A percentile compares a stretch with the other conserved stretches of the same genome.
These are phyloP conservation scores for Eubasilissa splendida DNA, from an alignment of 2,888 invertebrate genomes.

Conservation along the genomic window DNA sequence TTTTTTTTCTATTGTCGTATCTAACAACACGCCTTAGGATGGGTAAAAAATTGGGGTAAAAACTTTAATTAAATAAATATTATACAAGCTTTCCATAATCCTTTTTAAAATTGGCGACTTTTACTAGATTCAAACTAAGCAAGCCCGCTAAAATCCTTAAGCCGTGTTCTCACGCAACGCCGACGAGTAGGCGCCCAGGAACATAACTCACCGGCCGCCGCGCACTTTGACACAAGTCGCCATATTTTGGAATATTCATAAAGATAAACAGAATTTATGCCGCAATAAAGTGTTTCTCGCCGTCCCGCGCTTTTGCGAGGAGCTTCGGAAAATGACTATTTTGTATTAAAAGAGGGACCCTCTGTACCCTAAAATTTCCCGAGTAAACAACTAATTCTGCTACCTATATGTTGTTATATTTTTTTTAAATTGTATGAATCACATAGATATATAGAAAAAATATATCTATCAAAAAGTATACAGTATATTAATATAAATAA, in stretches of 20 bases:
- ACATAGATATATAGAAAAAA: no score
- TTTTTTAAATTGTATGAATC: no score
- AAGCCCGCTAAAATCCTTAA: neutral
- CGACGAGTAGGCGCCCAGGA: slow-evolving; percentile 24
- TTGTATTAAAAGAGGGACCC: neutral
- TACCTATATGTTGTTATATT: neutral
- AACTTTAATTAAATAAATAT: no score
- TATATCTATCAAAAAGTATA: no score
- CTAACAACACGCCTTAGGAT: no score
- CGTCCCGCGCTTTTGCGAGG: slow-evolving; percentile 43
- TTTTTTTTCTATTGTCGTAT: no score
- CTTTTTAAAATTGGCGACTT: neutral
- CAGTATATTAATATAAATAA: no score
- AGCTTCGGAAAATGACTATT: slow-evolving; percentile 42
- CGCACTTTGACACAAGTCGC: slow-evolving; percentile 57
- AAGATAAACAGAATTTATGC: slow-evolving; percentile 66
- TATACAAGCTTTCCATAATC: no score
- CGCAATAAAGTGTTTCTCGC: slow-evolving; percentile 63
- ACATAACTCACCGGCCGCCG: slow-evolving; percentile 54
- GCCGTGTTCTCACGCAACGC: slow-evolving; percentile 35
- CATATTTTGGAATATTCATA: slow-evolving; percentile 66
- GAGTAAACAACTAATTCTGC: slow-evolving; percentile 1
- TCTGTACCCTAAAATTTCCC: neutral
- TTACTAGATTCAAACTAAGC: neutral
- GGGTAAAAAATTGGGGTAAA: no score